A percentile compares a stretch with the other conserved stretches of the same genome.
Evolutionary conservation across 2,888 invertebrate genomes (phyloP).

Genomic region (Lepidochitona cinerea): DNA sequence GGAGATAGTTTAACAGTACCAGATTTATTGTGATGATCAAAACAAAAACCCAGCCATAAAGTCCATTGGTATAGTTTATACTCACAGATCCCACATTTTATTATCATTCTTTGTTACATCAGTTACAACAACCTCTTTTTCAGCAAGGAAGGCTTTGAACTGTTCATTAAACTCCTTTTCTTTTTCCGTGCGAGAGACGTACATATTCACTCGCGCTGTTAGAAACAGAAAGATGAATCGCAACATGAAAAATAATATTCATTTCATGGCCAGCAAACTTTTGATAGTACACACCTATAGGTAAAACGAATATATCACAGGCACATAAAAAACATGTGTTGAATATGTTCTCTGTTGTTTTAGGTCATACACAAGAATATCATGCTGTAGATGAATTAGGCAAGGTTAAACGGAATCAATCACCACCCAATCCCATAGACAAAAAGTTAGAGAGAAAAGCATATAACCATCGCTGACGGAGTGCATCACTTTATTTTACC

Average conservation of each 20-base stretch:
- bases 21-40: background rate
- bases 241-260: background rate
- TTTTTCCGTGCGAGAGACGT: background rate
- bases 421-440: too few species aligned
- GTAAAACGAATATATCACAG: too few species aligned
- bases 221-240: background rate
- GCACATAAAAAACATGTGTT: too few species aligned
- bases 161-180: background rate
- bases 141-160: background rate
- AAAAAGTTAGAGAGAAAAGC: too few species aligned
- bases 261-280: background rate
- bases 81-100: background rate
- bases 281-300: too few species aligned
- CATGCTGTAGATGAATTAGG: background rate
- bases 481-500: too few species aligned
- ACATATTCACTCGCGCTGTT: background rate
- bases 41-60: background rate
- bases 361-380: background rate
- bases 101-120: background rate
- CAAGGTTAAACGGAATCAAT: too few species aligned
- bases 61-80: background rate
- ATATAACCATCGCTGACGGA: too few species aligned
- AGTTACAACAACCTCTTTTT: background rate
- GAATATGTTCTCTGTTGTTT: too few species aligned
- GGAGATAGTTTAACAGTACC: too few species aligned